These are phyloP conservation scores for Diadromus collaris DNA, from an alignment of 2,888 invertebrate genomes.

Conservation along the genomic window DNA sequence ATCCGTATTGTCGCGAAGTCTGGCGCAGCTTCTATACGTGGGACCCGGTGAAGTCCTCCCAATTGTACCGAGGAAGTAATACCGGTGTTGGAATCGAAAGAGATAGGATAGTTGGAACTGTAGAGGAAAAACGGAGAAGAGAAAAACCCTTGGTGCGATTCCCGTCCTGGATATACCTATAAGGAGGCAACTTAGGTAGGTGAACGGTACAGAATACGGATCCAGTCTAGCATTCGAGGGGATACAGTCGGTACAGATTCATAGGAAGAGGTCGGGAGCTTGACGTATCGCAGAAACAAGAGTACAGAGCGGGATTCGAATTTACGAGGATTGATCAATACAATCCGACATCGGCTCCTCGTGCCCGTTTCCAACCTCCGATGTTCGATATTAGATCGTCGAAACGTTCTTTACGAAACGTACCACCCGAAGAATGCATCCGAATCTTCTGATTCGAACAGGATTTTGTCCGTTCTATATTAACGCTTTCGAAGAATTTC, in stretches of 20 bases:
- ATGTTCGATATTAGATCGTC: conserved; percentile 31
- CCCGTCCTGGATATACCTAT: conserved; percentile 19
- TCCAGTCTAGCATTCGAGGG: conserved; percentile 20
- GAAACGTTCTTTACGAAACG: background rate
- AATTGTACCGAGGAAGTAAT: conserved; percentile 30
- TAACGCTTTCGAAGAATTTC: background rate
- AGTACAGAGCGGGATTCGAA: conserved; percentile 59
- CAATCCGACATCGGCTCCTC: conserved; percentile 65
- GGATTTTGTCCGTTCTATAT: background rate
- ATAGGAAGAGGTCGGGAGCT: conserved; percentile 26
- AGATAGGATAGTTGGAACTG: conserved; percentile 22
- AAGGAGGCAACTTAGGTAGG: conserved; percentile 16
- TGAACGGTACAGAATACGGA: conserved; percentile 28
- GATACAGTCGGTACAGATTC: conserved; percentile 1
- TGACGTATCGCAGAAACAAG: conserved; percentile 54
- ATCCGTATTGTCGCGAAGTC: conserved; percentile 5
- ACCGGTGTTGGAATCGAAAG: conserved; percentile 17
- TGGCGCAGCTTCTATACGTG: conserved; percentile 2
- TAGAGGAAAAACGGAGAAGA: conserved; percentile 13
- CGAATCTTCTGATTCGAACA: background rate
- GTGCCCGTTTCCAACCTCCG: conserved; percentile 13
- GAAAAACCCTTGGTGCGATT: conserved; percentile 49
- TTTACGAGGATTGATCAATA: conserved; percentile 70
- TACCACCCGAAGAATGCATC: background rate
- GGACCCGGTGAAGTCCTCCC: background rate